Base-by-base conservation (phyloP, 2,113 vertebrate genomes). In the Columba janthina region DNA sequence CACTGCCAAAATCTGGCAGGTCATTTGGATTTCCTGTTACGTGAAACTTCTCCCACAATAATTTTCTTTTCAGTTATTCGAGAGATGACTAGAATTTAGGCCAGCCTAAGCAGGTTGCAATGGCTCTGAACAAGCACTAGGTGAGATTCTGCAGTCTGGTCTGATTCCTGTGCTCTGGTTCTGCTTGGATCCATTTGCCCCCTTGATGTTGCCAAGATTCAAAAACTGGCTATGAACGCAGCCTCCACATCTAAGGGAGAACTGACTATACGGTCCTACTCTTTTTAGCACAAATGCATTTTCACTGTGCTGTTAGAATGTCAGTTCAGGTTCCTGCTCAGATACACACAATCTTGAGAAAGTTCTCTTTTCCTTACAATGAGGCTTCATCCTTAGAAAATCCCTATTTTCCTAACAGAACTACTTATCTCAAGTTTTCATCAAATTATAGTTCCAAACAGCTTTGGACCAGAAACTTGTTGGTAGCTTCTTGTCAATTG, bases 221-320 rank as follows among this genome's bases (percentile, higher is more conserved):
- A 82, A 62, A 60, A 85, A 12, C 26, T 53, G 85, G 4, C 24
- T 79, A 10, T 38, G 74, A 90, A 5, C 26, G 24, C 4, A 12
- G 2, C 11, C 28, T 78, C 12, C 66, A 51, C 29, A 5, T 28
- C 81, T 38, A 48, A 20, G 42, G 15, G 8, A 67, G n/a, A 7
- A 20, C 15, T 72, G 53, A 20, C 15, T 28, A 5, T 0, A 2
- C 0, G 0, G 10, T 8, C 54, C 54, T n/a, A 1, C 36, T 34
- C 36, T 12, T 38, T 28, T 69, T 8, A 4, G 0, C n/a, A 20
- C 34, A 67, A 60, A 79, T 40, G 20, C 1, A 7, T 82, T 82
- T 88, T 17, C 44, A 28, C 4, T 40, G 24, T 5, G 4, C 60
- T 56, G 29, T 21, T 74, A 75, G 75, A 48, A 31, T 31, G n/a